Evolutionary conservation across 2,797 vertebrate species (phyloP).

Genomic region (Babyrousa celebensis): DNA sequence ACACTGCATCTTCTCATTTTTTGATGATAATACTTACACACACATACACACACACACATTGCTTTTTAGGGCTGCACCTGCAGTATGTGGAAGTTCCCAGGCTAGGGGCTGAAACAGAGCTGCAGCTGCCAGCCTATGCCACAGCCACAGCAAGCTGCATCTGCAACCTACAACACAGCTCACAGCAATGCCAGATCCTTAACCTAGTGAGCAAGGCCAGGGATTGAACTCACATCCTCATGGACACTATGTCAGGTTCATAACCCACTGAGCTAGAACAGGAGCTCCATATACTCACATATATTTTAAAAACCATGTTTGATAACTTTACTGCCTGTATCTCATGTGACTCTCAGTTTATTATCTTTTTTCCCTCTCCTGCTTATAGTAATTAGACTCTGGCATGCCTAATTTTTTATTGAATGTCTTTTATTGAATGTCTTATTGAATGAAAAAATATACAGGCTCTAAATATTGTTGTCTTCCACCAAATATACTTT

Average conservation of each 20-base stretch:
- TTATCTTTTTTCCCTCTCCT: not conserved
- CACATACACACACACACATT: not conserved
- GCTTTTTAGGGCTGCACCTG: no score
- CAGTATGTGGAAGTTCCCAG: no score
- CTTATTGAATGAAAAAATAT: not conserved
- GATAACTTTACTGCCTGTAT: not conserved
- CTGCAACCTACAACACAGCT: no score
- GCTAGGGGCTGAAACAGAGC: no score
- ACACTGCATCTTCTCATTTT: not conserved
- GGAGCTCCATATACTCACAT: not conserved
- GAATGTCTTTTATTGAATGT: conserved; percentile 24
- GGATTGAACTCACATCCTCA: no score
- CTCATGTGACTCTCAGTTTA: not conserved
- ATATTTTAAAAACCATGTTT: not conserved
- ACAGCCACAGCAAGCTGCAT: no score
- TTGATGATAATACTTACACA: not conserved
- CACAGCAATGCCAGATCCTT: no score
- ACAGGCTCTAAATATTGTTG: not conserved
- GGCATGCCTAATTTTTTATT: not conserved
- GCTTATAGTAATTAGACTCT: not conserved
- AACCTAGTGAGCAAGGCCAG: no score
- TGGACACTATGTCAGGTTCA: no score
- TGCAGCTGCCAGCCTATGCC: no score
- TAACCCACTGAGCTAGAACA: no score
- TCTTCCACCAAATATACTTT: not conserved